Evolutionary conservation across 2,888 invertebrate genomes (phyloP).

Genomic region (Ormyrus pomaceus): DNA sequence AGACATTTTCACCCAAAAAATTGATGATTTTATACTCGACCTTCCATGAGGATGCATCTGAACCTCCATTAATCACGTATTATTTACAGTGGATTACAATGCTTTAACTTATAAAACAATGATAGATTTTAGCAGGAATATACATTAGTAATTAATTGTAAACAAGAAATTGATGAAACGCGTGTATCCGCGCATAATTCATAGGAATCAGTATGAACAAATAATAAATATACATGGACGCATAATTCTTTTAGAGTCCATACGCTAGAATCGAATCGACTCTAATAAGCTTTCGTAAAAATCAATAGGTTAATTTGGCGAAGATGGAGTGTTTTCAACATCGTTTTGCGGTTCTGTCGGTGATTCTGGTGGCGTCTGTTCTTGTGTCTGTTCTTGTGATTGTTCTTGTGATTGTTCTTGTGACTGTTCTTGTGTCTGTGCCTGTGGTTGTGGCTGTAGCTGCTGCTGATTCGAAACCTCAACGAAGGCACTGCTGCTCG

Average conservation of each 20-base stretch:
- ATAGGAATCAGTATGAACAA: too few relatives aligned
- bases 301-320: constrained; percentile 22
- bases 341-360: background rate
- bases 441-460: background rate
- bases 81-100: constrained; percentile 64
- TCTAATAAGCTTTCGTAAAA: too few relatives aligned
- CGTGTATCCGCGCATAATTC: too few relatives aligned
- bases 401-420: background rate
- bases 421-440: background rate
- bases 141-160: too few relatives aligned
- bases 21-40: background rate
- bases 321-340: background rate
- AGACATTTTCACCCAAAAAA: background rate
- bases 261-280: too few relatives aligned
- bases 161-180: too few relatives aligned
- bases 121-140: too few relatives aligned
- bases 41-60: constrained; percentile 59
- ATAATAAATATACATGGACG: too few relatives aligned
- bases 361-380: background rate
- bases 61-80: constrained; percentile 68
- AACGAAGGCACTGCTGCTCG: constrained; percentile 39
- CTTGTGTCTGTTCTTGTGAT: background rate
- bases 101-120: too few relatives aligned
- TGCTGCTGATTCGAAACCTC: constrained; percentile 21
- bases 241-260: too few relatives aligned